Percentiles rank a stretch among this genome's conserved stretches.
Conservation (phyloP, 1,140 invertebrate genomes). For the Sesamia nonagrioides region DNA sequence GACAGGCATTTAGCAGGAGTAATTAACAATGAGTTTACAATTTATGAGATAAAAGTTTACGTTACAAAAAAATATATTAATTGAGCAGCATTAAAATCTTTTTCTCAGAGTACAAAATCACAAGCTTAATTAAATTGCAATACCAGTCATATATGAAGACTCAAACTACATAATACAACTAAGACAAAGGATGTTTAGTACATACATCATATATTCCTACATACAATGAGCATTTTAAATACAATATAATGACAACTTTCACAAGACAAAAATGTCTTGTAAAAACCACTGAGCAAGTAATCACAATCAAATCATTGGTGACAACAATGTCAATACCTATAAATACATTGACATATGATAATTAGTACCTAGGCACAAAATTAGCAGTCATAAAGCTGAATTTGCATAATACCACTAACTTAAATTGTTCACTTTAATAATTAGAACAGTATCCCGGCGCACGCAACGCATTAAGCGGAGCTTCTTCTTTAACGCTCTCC, state of each 20-base stretch:
- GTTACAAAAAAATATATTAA: neutral
- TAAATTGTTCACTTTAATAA: constrained; percentile 10
- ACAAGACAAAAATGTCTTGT: too few relatives aligned
- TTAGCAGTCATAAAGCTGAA: constrained; percentile 5
- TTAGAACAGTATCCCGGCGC: constrained; percentile 51
- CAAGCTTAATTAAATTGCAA: neutral
- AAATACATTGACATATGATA: neutral
- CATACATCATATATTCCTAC: neutral
- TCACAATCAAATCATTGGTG: too few relatives aligned
- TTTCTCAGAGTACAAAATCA: neutral
- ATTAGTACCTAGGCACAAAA: neutral
- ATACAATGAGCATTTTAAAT: neutral
- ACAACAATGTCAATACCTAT: too few relatives aligned
- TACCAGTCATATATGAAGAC: neutral
- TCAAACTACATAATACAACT: neutral
- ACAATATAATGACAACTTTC: neutral
- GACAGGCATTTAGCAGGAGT: constrained; percentile 22
- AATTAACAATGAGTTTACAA: neutral
- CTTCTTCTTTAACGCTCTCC: constrained; percentile 62
- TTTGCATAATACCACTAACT: neutral
- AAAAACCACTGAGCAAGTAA: too few relatives aligned
- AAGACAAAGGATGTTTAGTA: too few relatives aligned
- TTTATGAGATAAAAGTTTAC: neutral
- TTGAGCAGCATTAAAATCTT: neutral
- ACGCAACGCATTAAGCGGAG: constrained; percentile 57